These are phyloP conservation scores for Syndactyla subalaris DNA, from an alignment of 2,797 vertebrate genomes.

Conservation along the genomic window DNA sequence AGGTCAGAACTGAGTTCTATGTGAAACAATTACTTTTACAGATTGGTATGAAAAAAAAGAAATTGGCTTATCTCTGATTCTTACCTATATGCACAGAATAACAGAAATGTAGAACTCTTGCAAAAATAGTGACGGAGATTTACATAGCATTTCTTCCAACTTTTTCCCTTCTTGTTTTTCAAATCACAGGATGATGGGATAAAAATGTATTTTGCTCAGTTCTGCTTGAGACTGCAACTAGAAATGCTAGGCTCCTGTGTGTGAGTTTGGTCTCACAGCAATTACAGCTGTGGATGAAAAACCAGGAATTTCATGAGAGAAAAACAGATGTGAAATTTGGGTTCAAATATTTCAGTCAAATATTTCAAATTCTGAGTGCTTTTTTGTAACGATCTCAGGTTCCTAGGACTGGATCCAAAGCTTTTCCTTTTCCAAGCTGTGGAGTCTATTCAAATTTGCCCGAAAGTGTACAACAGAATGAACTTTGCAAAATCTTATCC, in stretches of 20 bases:
- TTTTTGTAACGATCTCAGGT: neutral
- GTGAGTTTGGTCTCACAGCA: neutral
- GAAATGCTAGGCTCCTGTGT: neutral
- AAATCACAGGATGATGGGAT: neutral
- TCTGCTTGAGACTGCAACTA: neutral
- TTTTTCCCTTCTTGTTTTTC: neutral
- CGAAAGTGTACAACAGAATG: neutral
- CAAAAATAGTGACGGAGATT: neutral
- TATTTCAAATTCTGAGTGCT: neutral
- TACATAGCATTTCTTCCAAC: accelerated
- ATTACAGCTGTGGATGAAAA: neutral
- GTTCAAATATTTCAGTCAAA: neutral
- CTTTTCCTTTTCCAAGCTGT: neutral
- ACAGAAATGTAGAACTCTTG: neutral
- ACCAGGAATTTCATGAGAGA: neutral
- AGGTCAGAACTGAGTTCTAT: neutral
- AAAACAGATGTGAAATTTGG: neutral
- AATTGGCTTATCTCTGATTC: neutral
- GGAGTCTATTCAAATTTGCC: neutral
- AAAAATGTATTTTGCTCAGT: neutral
- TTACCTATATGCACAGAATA: neutral
- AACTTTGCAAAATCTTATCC: neutral
- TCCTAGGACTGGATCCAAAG: neutral
- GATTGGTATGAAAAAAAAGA: neutral
- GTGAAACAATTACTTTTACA: neutral